phyloP scores from a whole-genome alignment of 2,797 vertebrate species.

The Nannoperca australis region DNA sequence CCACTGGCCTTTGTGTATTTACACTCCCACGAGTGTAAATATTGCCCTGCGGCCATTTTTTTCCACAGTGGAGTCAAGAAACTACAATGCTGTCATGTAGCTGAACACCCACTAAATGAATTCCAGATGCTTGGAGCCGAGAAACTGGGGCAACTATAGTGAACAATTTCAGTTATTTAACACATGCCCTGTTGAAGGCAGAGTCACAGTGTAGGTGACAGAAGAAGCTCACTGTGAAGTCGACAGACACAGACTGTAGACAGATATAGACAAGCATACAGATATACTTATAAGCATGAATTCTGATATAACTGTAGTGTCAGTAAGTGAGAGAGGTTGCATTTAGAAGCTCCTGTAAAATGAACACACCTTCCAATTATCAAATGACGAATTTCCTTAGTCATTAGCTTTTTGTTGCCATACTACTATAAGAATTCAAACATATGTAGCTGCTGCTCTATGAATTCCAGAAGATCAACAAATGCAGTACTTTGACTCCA shows the following conservation, averaged over 20 bases:
- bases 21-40: conserved; percentile 63
- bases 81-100: conserved; percentile 59
- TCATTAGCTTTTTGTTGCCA: not conserved
- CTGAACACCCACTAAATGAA: conserved; percentile 72
- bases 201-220: conserved; percentile 28
- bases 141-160: conserved; percentile 65
- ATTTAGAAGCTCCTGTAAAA: not conserved
- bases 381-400: not conserved
- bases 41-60: conserved; percentile 11
- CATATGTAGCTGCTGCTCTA: not conserved
- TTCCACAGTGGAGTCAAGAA: conserved; percentile 48
- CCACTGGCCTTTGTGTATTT: conserved; percentile 47
- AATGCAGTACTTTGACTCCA: not conserved
- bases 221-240: conserved; percentile 30
- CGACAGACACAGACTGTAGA: conserved; percentile 2
- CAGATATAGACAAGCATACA: conserved; percentile 16
- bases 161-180: conserved; percentile 60
- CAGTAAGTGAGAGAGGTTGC: not conserved
- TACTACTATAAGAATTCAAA: not conserved
- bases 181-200: conserved; percentile 44
- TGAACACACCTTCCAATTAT: not conserved
- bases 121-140: conserved; percentile 78
- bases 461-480: not conserved
- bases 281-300: not conserved
- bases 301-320: not conserved